Base-by-base conservation (phyloP, 2,797 vertebrate species). In the Huso huso region DNA sequence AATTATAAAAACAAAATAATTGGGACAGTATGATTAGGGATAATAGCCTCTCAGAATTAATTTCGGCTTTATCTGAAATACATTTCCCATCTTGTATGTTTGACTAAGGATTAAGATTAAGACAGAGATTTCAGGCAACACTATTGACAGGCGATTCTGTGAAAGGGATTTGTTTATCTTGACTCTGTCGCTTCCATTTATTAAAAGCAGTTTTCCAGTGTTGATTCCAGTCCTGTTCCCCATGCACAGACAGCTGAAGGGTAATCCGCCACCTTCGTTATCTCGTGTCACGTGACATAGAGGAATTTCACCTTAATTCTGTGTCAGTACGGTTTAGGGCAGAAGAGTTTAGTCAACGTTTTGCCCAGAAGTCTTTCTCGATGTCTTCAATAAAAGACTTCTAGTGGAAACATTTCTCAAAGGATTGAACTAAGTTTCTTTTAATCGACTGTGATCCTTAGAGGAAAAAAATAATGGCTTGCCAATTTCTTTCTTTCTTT, bases 241-340 rank as follows among this genome's bases (percentile, higher is more conserved):
- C 12, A 58, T 4, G 61, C 18, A 37, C 61, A 62, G 18, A 1
- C 61, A 9, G 10, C 15, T 9, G 3, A 10, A 62, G 61, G 61
- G 18, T 10, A 18, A 62, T 62, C 61, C 37, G 6, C 18, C 18
- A 18, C 12, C 37, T 62, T 8, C 61, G 37, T 62, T 62, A 37
- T 62, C 61, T 37, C 10, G 61, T 7, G 11, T 58, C 7, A 58
- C 11, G 6, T 58, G 55, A 11, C 55, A 1, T 23, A 10, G 7
- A 62, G 61, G 18, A 62, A 62, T 62, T 62, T 8, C 18, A 62
- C 18, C 48, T 37, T 62, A 62, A 62, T 9, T 37, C 23, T 11
- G 12, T 58, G 12, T 13, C 10, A 37, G 15, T 10, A 58, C 1
- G 55, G 55, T 7, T 58, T 58, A 58, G 12, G 11, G 15, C 6